These are phyloP conservation scores for Scylla paramamosain DNA, from an alignment of 1,140 invertebrate species.

Conservation along the genomic window DNA sequence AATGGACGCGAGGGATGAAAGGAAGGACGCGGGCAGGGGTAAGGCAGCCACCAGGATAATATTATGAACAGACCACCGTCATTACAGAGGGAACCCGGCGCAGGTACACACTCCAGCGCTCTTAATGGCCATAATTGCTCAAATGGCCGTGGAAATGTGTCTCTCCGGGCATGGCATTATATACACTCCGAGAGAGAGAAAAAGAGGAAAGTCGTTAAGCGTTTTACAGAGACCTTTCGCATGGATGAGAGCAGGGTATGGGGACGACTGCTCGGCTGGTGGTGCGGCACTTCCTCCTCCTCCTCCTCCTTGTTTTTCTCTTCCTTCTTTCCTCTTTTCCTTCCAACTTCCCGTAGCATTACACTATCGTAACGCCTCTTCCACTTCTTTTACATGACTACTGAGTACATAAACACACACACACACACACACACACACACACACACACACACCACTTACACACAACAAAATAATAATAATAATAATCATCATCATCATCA, in stretches of 20 bases:
- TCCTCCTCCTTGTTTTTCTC: background rate
- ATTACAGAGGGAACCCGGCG: background rate
- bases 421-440: constrained; percentile 27
- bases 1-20: background rate
- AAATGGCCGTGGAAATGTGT: constrained; percentile 21
- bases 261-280: background rate
- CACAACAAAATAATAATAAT: background rate
- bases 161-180: constrained; percentile 9
- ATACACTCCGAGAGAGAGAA: background rate
- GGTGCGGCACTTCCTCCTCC: too few relatives aligned
- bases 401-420: background rate
- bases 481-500: background rate
- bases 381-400: too few relatives aligned
- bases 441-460: background rate
- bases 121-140: constrained; percentile 13
- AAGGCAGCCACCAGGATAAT: background rate
- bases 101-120: background rate
- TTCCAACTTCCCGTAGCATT: background rate
- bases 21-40: background rate
- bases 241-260: background rate
- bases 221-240: background rate
- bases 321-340: background rate
- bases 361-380: too few relatives aligned
- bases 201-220: background rate
- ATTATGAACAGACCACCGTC: constrained; percentile 13